Evolutionary conservation across 2,113 vertebrate species (phyloP).

Genomic region (Sinosuthora webbiana): DNA sequence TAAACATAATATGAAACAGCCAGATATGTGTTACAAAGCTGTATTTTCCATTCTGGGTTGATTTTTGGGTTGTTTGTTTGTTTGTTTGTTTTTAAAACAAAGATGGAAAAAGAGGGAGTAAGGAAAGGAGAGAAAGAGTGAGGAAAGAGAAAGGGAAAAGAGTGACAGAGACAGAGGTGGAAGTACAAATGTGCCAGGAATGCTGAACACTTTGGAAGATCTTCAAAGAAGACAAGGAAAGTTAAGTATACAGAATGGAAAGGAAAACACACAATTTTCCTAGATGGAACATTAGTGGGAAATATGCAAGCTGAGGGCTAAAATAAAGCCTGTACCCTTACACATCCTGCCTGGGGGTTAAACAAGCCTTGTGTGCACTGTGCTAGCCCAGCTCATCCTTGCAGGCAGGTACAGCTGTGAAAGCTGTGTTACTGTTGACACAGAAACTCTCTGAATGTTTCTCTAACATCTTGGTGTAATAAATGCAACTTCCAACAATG

Average conservation of each 20-base stretch:
- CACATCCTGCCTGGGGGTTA: not conserved
- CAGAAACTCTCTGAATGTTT: not conserved
- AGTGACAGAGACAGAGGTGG: not conserved
- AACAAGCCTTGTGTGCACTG: accelerated
- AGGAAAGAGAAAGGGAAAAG: not conserved
- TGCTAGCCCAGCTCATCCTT: not conserved
- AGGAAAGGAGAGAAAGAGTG: not conserved
- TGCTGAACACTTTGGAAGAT: not conserved
- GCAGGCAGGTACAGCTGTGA: not conserved
- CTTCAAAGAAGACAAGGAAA: not conserved
- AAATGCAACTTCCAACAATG: not conserved
- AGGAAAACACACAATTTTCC: not conserved
- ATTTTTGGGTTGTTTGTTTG: no score
- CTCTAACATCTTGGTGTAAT: not conserved
- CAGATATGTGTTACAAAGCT: not conserved
- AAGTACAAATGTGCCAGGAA: not conserved
- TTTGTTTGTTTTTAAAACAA: no score
- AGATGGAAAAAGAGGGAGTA: not conserved
- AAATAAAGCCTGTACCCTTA: not conserved
- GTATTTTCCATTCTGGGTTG: not conserved
- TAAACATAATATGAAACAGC: not conserved
- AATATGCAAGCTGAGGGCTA: not conserved
- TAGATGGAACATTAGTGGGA: not conserved
- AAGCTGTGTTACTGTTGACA: not conserved
- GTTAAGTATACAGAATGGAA: not conserved